Evolutionary conservation across 2,888 invertebrate genomes (phyloP), one percentile per base, ranked within the genome.

Genomic region (Caenorhabditis wallacei): DNA sequence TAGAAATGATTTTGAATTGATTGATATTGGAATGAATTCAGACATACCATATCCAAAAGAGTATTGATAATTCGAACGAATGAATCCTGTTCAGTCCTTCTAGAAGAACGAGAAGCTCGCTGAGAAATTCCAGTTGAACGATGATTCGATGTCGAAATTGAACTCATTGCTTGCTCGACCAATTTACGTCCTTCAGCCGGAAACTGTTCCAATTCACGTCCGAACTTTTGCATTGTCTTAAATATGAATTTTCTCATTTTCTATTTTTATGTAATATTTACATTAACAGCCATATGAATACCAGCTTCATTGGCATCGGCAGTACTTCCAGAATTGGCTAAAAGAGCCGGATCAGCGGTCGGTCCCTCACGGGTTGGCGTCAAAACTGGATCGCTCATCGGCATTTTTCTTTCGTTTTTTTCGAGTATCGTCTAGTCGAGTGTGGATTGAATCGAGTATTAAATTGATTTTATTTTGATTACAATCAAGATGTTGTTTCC

Each of bases 221-320:
- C 78, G 16, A 78, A 78, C 63, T 78, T 69, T 78, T 78, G 78
- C 78, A 78, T 78, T 5, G 78, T 37, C 78, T 78, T 40, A 35
- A 75, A 64, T 16, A 56, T n/a, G 4, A 30, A 24, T 5, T 11
- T 20, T 18, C 16, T 5, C 48, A n/a, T 18, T 4, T 48, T 7
- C 13, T 18, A 2, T 48, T 5, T 18, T 18, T 4, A 18, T 0
- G 20, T 1, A 8, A 11, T 10, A 46, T 63, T 22, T 24, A 78
- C 78, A 48, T 61, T 51, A 8, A 78, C 56, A 3, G 78, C 78
- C 69, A 78, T 63, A 8, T 63, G 37, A 43, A 78, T 40, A 2
- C 78, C 78, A 22, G 59, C 69, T 30, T 53, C 68, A 35, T 22
- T 61, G 7, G 76, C 76, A 5, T 76, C 76, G 2, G 43, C 59